Conservation (phyloP, 2,888 invertebrate species). For the Zygaena filipendulae region DNA sequence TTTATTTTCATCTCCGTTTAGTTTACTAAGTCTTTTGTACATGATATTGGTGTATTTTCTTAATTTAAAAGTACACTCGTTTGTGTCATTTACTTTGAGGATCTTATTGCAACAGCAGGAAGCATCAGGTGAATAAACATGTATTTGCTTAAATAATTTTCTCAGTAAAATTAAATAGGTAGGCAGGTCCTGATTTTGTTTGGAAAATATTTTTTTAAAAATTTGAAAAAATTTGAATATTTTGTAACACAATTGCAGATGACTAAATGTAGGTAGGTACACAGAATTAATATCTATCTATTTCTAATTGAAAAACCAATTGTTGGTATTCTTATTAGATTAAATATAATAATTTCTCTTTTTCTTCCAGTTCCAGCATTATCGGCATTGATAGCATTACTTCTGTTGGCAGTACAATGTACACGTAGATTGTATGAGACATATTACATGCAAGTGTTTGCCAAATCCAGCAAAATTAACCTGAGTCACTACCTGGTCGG, state of each 20-base stretch:
- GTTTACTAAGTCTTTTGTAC: slow-evolving; percentile 54
- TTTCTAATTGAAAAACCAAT: neutral
- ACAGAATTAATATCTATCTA: no score
- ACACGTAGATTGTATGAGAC: slow-evolving; percentile 84
- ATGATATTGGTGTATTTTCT: slow-evolving; percentile 59
- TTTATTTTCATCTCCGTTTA: slow-evolving; percentile 72
- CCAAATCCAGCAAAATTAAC: slow-evolving; percentile 80
- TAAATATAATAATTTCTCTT: slow-evolving; percentile 1
- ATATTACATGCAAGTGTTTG: slow-evolving; percentile 82
- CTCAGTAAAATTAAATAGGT: no score
- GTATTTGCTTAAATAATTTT: slow-evolving; percentile 1
- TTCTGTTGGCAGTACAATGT: slow-evolving; percentile 76
- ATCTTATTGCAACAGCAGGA: slow-evolving; percentile 44
- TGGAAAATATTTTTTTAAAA: no score
- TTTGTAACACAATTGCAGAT: no score
- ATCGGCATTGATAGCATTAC: slow-evolving; percentile 69
- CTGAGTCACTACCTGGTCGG: slow-evolving; percentile 82
- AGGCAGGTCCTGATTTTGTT: no score
- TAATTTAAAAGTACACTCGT: slow-evolving; percentile 50
- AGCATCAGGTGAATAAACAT: slow-evolving; percentile 55
- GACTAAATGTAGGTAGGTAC: no score
- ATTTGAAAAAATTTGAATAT: neutral
- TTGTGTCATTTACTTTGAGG: slow-evolving; percentile 56
- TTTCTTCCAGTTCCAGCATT: slow-evolving; percentile 70
- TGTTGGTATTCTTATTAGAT: neutral